Percentiles rank a stretch among this genome's conserved stretches.
phyloP scores from a whole-genome alignment of 2,888 invertebrate genomes.

The Alitta virens region DNA sequence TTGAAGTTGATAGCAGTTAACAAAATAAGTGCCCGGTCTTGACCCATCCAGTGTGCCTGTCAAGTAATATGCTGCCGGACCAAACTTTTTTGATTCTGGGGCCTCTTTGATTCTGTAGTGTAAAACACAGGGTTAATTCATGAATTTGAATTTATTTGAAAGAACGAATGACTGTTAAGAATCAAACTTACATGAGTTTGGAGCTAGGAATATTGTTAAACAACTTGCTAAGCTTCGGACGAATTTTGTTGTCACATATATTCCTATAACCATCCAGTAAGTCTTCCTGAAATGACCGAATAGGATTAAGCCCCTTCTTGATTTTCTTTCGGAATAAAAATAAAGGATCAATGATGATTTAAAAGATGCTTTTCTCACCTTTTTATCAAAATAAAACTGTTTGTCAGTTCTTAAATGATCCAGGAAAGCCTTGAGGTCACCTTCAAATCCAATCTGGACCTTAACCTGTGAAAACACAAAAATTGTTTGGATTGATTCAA shows the following conservation, averaged over 20 bases:
- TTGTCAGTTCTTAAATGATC: constrained; percentile 10
- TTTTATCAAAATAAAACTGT: constrained; percentile 21
- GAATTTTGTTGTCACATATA: constrained; percentile 39
- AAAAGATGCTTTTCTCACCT: not conserved
- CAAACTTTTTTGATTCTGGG: constrained; percentile 22
- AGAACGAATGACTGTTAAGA: too few relatives aligned
- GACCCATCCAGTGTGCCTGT: constrained; percentile 42
- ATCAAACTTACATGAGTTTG: constrained; percentile 40
- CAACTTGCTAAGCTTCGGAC: constrained; percentile 35
- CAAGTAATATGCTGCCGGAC: constrained; percentile 44
- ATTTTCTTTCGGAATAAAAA: too few relatives aligned
- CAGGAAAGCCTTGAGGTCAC: constrained; percentile 17
- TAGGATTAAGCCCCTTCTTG: too few relatives aligned
- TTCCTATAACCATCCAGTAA: constrained; percentile 37
- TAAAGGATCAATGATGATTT: too few relatives aligned
- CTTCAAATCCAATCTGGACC: constrained; percentile 14
- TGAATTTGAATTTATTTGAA: too few relatives aligned
- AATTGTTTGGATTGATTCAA: too few relatives aligned
- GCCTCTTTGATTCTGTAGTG: constrained; percentile 15
- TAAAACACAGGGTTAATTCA: too few relatives aligned
- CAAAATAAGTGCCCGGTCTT: constrained; percentile 47
- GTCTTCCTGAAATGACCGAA: constrained; percentile 35
- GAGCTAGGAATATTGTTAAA: constrained; percentile 43
- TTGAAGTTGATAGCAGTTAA: constrained; percentile 32
- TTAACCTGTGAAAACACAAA: too few relatives aligned